phyloP scores from a whole-genome alignment of 2,113 vertebrate genomes.

The Litocranius walleri region DNA sequence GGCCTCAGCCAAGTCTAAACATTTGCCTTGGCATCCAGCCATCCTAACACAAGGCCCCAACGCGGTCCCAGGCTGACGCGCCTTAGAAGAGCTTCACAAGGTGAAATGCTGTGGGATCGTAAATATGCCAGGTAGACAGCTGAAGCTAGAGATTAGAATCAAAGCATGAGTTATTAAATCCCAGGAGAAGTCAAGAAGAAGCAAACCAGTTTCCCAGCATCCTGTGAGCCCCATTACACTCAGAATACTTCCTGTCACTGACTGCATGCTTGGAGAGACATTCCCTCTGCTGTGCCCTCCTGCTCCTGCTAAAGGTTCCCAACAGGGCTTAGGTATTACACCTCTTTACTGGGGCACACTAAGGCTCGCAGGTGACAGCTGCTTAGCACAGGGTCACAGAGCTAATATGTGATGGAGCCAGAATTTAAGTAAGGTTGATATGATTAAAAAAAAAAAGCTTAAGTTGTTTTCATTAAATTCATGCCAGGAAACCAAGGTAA shows the following conservation, averaged over 20 bases:
- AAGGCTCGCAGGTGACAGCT: not conserved
- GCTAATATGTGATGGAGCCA: not conserved
- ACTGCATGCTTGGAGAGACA: fast-evolving
- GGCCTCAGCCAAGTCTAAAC: constrained; percentile 56
- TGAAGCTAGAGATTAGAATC: not conserved
- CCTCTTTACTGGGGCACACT: not conserved
- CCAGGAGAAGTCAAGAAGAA: not conserved
- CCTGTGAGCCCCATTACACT: not conserved
- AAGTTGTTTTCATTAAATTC: not conserved
- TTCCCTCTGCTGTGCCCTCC: not conserved
- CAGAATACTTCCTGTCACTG: not conserved
- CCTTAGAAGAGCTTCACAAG: not conserved
- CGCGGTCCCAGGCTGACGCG: not conserved
- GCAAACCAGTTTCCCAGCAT: not conserved
- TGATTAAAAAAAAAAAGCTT: not conserved
- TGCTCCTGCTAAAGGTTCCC: not conserved
- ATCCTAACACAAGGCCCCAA: not conserved
- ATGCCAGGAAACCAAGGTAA: not conserved
- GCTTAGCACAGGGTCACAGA: not conserved
- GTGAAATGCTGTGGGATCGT: not conserved
- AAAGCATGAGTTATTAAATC: not conserved
- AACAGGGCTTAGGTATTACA: fast-evolving
- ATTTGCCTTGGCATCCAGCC: constrained; percentile 62
- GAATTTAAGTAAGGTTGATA: not conserved
- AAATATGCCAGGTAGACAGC: not conserved